A percentile compares a stretch with the other conserved stretches of the same genome.
Conservation (phyloP, 2,113 vertebrate genomes). For the Nannospalax galili region DNA sequence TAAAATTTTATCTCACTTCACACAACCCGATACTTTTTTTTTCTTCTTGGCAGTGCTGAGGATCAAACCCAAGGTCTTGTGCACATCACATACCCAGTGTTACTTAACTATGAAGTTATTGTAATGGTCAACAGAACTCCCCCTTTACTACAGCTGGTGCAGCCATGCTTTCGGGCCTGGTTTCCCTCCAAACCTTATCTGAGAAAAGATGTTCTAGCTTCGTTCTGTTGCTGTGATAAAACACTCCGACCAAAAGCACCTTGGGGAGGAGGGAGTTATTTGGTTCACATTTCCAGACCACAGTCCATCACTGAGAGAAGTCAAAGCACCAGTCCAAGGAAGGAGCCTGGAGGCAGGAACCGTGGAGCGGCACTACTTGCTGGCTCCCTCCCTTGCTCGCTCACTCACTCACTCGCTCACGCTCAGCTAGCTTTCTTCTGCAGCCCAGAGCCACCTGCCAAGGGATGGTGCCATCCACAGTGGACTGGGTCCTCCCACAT, state of each 20-base stretch:
- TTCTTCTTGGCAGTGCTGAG: too few species aligned
- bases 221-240: not conserved
- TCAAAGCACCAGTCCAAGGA: not conserved
- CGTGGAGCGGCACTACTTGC: not conserved
- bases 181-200: not conserved
- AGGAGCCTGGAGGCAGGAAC: not conserved
- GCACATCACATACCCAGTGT: not conserved
- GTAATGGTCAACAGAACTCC: too few species aligned
- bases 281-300: not conserved
- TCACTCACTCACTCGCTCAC: not conserved
- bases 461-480: not conserved
- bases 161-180: rapidly evolving
- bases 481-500: not conserved
- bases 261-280: not conserved
- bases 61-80: not conserved
- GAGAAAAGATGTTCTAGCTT: not conserved
- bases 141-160: rapidly evolving
- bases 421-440: not conserved
- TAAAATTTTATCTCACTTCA: not conserved
- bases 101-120: not conserved
- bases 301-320: not conserved
- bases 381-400: too few species aligned
- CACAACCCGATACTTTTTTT: not conserved
- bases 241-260: not conserved
- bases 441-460: not conserved